Base-by-base conservation (phyloP, 2,888 invertebrate genomes). In the Galerucella calmariensis region DNA sequence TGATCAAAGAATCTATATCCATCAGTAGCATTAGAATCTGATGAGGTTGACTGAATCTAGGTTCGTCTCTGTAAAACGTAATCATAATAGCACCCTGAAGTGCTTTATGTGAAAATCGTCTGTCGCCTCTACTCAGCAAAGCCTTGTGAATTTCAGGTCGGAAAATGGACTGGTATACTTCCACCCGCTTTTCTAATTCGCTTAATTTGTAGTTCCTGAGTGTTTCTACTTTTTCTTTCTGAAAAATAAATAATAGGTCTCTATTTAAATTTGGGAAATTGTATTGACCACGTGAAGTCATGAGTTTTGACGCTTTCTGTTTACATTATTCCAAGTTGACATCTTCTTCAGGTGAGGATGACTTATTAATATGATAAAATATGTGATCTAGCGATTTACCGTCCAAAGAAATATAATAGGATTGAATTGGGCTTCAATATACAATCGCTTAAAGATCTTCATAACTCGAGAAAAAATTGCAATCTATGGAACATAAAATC, bases 1-100 rank as follows among this genome's bases (percentile, higher is more conserved):
- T 99, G 84, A 99, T 96, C 74, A 98, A 91, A 0, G 98, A 97
- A 89, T 99, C 99, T 69, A 99, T 97, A 85, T 99, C 99, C 96
- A 98, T 98, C 41, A 99, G 92, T 14, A 97, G 90, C 0, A 94
- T 95, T 14, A 99, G 90, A 77, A 99, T 91, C 88, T 98, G 98
- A 89, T 98, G 98, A 0, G 99, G 99, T 87, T 98, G 98, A 82
- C 97, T 97, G 89, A 99, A 99, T 65, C 98, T 91, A 0, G 98
- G 98, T 88, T 98, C 97, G 84, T 99, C 98, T 63, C 98, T 90
- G 88, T 99, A 99, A 86, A 98, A 94, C 1, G 95, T 98, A 73
- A 99, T 98, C 95, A 99, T 96, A 85, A 99, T 94, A 41, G 99
- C 99, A 75, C 82, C 99, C 85, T 98, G 97, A 69, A 99, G 89